A percentile compares a stretch with the other conserved stretches of the same genome.
These are phyloP conservation scores for Megalopta genalis DNA, from an alignment of 1,140 invertebrate species.

Conservation along the genomic window DNA sequence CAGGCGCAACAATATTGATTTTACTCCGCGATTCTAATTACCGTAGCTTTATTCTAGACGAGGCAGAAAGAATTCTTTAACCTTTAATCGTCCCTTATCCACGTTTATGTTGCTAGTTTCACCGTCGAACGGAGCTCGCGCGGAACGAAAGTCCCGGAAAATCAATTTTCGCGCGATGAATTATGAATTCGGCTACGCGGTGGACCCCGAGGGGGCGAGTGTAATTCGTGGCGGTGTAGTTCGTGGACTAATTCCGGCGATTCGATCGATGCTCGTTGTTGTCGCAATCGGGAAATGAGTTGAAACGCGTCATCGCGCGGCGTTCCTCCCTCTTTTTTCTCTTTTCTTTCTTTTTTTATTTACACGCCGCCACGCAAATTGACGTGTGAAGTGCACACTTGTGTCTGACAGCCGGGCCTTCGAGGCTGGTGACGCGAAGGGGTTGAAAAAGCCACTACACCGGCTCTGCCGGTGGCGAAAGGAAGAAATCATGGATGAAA, in stretches of 20 bases:
- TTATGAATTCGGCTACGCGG: neutral
- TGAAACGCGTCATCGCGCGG: conserved; percentile 52
- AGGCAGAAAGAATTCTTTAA: no score
- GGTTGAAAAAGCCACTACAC: conserved; percentile 26
- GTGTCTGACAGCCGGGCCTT: conserved; percentile 62
- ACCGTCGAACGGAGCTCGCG: accelerated
- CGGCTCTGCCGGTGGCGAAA: neutral
- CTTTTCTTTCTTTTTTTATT: conserved; percentile 58
- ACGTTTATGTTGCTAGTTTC: accelerated
- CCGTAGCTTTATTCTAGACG: no score
- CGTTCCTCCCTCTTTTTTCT: neutral
- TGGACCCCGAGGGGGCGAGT: neutral
- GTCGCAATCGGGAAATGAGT: conserved; percentile 34
- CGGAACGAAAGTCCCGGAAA: neutral
- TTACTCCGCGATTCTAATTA: no score
- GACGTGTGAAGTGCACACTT: conserved; percentile 76
- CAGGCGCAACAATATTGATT: no score
- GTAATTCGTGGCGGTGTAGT: neutral
- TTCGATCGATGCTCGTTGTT: conserved; percentile 23
- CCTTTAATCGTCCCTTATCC: neutral
- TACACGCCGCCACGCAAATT: conserved; percentile 68
- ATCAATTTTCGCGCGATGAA: neutral
- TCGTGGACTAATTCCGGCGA: conserved; percentile 19
- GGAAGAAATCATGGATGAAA: conserved; percentile 16
- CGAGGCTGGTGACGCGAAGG: conserved; percentile 22